Evolutionary conservation across 2,113 vertebrate genomes (phyloP).

Genomic region (Chrysochloris asiatica): DNA sequence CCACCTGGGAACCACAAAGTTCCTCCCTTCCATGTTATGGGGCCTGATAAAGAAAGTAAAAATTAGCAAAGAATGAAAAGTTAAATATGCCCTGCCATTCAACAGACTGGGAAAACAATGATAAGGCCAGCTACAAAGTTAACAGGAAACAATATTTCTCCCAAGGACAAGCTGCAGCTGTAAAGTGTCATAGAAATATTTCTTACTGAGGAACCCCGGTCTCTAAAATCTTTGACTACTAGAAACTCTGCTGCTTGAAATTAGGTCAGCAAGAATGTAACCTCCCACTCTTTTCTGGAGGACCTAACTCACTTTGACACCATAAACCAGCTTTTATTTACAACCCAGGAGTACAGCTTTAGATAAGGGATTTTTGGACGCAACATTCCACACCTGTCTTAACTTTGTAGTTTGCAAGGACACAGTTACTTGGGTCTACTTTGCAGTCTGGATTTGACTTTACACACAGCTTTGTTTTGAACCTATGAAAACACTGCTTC

Average conservation of each 20-base stretch:
- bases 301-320: not conserved
- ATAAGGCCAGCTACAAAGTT: conserved; percentile 2
- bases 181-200: not conserved
- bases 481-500: not conserved
- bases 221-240: not conserved
- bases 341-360: not conserved
- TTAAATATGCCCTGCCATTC: conserved; percentile 6
- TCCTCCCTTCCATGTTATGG: not conserved
- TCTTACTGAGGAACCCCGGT: not conserved
- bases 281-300: not conserved
- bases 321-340: not conserved
- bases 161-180: not conserved
- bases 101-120: not conserved
- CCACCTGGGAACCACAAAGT: not conserved
- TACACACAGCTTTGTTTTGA: not conserved
- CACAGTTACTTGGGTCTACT: not conserved
- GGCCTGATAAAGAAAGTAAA: not conserved
- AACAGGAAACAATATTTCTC: conserved; percentile 1
- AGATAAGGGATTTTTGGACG: not conserved
- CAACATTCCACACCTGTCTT: not conserved
- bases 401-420: not conserved
- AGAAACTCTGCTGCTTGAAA: not conserved
- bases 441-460: not conserved
- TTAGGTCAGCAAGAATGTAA: not conserved
- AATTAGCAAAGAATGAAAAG: conserved; percentile 1